Evolutionary conservation across 2,888 invertebrate species (phyloP).

Genomic region (Aplocera efformata): DNA sequence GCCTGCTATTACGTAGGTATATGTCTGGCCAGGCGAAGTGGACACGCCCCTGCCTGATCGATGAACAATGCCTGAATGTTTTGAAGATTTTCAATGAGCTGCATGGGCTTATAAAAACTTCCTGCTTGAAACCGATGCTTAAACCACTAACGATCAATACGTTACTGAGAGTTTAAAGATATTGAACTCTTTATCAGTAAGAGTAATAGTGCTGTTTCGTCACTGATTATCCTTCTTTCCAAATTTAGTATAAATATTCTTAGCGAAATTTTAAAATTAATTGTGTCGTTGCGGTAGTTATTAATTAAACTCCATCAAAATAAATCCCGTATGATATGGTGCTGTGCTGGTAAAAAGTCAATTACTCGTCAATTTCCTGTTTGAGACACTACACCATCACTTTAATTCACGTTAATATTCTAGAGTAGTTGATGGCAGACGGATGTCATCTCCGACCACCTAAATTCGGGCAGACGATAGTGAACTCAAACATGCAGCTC

Average conservation of each 20-base stretch:
- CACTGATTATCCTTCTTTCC: not conserved
- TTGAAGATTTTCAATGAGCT: slow-evolving; percentile 28
- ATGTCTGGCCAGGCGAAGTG: slow-evolving; percentile 22
- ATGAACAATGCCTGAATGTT: slow-evolving; percentile 38
- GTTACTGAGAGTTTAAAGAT: not conserved
- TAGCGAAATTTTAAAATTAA: slow-evolving; percentile 1
- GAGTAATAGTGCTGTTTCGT: not conserved
- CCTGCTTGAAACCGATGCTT: slow-evolving; percentile 5
- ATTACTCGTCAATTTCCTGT: slow-evolving; percentile 46
- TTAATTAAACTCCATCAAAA: slow-evolving; percentile 24
- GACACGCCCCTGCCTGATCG: slow-evolving; percentile 51
- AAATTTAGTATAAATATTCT: no score
- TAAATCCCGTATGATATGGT: slow-evolving; percentile 35
- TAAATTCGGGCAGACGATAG: slow-evolving; percentile 26
- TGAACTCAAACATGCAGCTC: slow-evolving; percentile 29
- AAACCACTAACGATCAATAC: not conserved
- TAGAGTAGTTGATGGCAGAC: slow-evolving; percentile 46
- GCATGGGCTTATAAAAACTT: slow-evolving; percentile 19
- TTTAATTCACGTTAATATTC: slow-evolving; percentile 43
- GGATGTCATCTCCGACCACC: slow-evolving; percentile 48
- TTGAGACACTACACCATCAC: slow-evolving; percentile 35
- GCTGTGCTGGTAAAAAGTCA: slow-evolving; percentile 39
- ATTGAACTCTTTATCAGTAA: no score
- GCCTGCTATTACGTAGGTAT: slow-evolving; percentile 33
- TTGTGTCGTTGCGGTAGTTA: slow-evolving; percentile 8